Evolutionary conservation across 2,888 invertebrate genomes (phyloP).

Genomic region (Meteorus colon): DNA sequence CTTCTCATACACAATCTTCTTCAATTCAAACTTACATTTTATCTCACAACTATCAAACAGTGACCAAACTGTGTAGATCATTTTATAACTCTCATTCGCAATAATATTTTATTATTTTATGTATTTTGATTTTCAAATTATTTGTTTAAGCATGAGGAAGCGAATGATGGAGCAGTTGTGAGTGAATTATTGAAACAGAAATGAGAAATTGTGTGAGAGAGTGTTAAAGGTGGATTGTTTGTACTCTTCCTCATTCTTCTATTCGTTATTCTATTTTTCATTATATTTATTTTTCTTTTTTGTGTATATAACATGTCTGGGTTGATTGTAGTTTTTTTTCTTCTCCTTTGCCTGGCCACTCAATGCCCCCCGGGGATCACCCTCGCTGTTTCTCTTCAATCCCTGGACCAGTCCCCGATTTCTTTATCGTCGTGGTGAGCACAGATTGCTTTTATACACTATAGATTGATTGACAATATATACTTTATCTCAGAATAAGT

Average conservation of each 20-base stretch:
- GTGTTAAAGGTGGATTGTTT: slow-evolving; percentile 46
- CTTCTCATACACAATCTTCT: slow-evolving; percentile 2
- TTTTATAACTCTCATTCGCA: not conserved
- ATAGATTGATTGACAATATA: slow-evolving; percentile 73
- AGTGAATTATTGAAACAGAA: slow-evolving; percentile 14
- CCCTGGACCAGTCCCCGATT: not conserved
- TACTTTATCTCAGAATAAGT: slow-evolving; percentile 64
- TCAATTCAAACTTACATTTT: slow-evolving; percentile 2
- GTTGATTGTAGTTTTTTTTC: slow-evolving; percentile 31
- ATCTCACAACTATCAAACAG: not conserved
- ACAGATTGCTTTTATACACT: slow-evolving; percentile 73
- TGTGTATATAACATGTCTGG: slow-evolving; percentile 27
- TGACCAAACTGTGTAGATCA: not conserved
- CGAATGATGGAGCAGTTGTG: not conserved
- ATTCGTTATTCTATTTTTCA: not conserved
- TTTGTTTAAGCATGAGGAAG: slow-evolving; percentile 1
- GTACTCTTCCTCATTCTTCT: slow-evolving; percentile 40
- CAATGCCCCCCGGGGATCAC: slow-evolving; percentile 52
- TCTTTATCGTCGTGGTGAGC: slow-evolving; percentile 67
- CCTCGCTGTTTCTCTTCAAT: slow-evolving; percentile 32
- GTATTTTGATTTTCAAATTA: not conserved
- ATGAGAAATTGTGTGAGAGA: slow-evolving; percentile 20
- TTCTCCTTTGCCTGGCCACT: slow-evolving; percentile 40
- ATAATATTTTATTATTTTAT: not conserved
- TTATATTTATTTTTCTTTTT: slow-evolving; percentile 39